Conservation (phyloP, 2,888 invertebrate genomes). For the Oxyteleia sp. region DNA sequence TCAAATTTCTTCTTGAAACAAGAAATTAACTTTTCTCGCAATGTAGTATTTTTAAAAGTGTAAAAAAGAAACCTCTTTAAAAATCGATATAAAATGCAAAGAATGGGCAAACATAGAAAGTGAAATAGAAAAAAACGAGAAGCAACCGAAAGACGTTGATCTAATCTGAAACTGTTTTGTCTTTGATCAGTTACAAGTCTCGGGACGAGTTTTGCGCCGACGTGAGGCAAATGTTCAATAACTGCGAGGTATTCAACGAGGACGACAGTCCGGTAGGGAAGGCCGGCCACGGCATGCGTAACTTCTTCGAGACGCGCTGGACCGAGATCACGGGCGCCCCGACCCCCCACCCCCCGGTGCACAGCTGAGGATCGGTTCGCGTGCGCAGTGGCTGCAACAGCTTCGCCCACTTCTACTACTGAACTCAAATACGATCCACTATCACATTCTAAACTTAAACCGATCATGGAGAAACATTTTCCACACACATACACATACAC, state of each 20-base stretch:
- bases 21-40: no score
- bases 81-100: no score
- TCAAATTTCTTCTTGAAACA: no score
- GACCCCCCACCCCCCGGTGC: conserved; percentile 82
- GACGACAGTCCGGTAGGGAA: conserved; percentile 99
- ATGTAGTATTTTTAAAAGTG: no score
- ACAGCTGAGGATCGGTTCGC: conserved; percentile 87
- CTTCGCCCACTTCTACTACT: conserved; percentile 87
- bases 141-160: neutral
- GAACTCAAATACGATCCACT: conserved; percentile 34
- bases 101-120: no score
- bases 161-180: conserved; percentile 40
- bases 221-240: conserved; percentile 97
- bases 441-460: neutral
- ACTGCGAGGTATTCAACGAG: conserved; percentile 99
- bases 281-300: conserved; percentile 97
- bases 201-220: conserved; percentile 97
- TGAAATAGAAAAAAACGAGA: no score
- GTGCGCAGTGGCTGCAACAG: conserved; percentile 87
- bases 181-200: conserved; percentile 93
- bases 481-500: no score
- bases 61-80: no score
- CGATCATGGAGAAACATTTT: neutral
- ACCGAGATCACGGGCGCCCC: conserved; percentile 90
- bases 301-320: conserved; percentile 97